Evolutionary conservation across 2,797 vertebrate genomes (phyloP), one percentile per base, ranked within the genome.

Genomic region (Amphiprion clarkii): DNA sequence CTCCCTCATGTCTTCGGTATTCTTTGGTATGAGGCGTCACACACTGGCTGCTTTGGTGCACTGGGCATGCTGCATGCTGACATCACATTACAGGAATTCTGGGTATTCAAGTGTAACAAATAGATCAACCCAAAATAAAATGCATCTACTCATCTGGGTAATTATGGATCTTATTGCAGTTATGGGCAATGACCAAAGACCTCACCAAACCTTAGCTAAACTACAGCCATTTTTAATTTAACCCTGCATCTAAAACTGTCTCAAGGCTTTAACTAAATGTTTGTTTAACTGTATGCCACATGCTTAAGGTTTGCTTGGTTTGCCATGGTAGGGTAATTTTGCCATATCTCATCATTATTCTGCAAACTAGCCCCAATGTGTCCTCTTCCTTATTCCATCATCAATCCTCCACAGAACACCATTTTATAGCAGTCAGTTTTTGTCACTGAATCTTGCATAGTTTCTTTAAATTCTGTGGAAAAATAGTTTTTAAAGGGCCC

Each of bases 21-120:
- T 58, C 33, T 67, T 64, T 61, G 71, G 64, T 71, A 4, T 3
- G 6, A 68, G 53, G 61, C 46, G 2, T 51, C 67, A 51, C 66
- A 55, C 31, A 25, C 62, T 14, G 79, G 59, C 53, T 74, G 62
- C 21, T 74, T 79, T 70, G 71, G 76, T 74, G 76, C 78, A 87
- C 71, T 29, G 23, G 21, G 12, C 39, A 44, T 5, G 56, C 51
- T 44, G 57, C 52, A 55, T 23, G 54, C 67, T 90, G 78, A 90
- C 84, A 88, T 81, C 83, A 87, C 48, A 6, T 67, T 14, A 44
- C 33, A 74, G 75, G 71, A 84, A 89, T 82, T 74, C 48, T 54
- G 74, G 51, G 49, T 63, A 79, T 83, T 88, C 19, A 25, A 70
- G 56, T 58, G 54, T 48, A 46, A 54, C 55, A 53, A 82, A 69